Conservation (phyloP, 2,797 vertebrate genomes). For the Fundulus diaphanus region DNA sequence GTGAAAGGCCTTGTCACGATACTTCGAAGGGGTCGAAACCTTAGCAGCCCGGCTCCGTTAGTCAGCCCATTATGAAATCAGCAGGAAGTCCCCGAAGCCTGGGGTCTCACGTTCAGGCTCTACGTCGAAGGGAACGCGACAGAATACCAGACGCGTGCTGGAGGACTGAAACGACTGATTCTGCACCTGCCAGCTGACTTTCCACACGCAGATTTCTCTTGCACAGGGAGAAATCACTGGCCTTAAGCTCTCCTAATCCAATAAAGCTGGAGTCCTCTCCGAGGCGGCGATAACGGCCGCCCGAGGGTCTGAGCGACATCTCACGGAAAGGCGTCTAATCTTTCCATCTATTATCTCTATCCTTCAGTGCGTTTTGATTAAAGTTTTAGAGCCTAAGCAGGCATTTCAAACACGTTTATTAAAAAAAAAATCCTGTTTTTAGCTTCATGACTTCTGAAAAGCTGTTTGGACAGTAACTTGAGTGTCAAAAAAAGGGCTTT, state of each 20-base stretch:
- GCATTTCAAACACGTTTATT: constrained; percentile 5
- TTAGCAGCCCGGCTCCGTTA: constrained; percentile 12
- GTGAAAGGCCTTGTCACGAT: constrained; percentile 39
- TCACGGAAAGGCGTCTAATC: constrained; percentile 34
- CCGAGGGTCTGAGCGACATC: constrained; percentile 30
- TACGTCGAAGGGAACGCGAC: not conserved
- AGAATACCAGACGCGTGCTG: not conserved
- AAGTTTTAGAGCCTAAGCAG: constrained; percentile 11
- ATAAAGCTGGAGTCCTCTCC: constrained; percentile 59
- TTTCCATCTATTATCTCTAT: constrained; percentile 16
- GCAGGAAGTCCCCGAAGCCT: not conserved
- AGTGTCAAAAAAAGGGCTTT: not conserved
- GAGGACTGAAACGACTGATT: not conserved
- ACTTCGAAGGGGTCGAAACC: constrained; percentile 32
- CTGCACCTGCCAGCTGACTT: constrained; percentile 38
- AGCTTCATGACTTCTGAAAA: not conserved
- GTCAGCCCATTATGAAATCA: constrained; percentile 18
- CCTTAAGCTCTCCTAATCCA: constrained; percentile 78
- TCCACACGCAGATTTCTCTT: constrained; percentile 64
- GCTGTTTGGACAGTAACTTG: not conserved
- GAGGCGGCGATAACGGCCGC: constrained; percentile 38
- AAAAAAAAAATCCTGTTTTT: too few relatives aligned
- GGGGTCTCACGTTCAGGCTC: not conserved
- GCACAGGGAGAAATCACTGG: constrained; percentile 70
- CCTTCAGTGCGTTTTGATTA: constrained; percentile 15